phyloP scores from a whole-genome alignment of 2,113 vertebrate genomes.

The Rattus rattus region DNA sequence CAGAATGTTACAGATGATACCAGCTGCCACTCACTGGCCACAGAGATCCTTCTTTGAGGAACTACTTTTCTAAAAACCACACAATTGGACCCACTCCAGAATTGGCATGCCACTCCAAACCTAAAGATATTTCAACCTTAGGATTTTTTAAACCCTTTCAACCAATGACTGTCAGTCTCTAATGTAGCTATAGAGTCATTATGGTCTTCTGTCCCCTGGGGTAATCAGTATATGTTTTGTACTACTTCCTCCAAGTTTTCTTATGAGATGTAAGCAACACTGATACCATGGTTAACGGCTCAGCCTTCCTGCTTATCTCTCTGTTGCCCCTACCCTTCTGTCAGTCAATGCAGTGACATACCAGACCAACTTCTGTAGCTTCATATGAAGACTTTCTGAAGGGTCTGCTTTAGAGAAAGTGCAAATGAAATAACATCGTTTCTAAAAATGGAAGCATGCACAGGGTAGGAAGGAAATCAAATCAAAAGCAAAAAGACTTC shows the following conservation, averaged over 20 bases:
- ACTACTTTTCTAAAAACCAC: background rate
- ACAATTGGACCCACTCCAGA: background rate
- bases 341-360: background rate
- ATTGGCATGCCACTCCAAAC: background rate
- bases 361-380: background rate
- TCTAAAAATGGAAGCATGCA: conserved; percentile 7
- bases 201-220: no score
- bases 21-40: background rate
- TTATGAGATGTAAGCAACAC: background rate
- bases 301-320: background rate
- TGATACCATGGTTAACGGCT: background rate
- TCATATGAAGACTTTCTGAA: background rate
- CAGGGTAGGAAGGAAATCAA: background rate
- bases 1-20: background rate
- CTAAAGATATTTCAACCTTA: background rate
- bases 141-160: background rate
- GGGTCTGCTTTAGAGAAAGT: background rate
- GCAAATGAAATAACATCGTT: background rate
- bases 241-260: background rate
- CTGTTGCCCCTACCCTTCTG: background rate
- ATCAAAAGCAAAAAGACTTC: background rate
- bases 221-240: background rate
- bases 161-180: background rate
- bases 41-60: background rate
- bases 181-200: background rate